phyloP scores from a whole-genome alignment of 1,140 invertebrate genomes.

The Conus ventricosus region DNA sequence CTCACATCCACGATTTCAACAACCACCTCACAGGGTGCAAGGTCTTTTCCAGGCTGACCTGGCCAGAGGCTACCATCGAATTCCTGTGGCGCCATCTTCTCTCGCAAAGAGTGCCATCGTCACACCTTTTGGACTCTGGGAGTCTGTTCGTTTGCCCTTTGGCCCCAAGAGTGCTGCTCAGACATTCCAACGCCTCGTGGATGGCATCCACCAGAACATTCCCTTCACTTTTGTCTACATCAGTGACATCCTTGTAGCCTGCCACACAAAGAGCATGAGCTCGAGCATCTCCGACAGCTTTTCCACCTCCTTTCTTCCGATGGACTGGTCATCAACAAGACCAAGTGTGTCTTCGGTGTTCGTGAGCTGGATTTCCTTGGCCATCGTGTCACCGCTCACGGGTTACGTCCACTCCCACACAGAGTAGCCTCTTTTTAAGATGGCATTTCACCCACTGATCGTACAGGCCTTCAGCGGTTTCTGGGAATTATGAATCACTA shows the following conservation, averaged over 20 bases:
- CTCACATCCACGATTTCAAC: background rate
- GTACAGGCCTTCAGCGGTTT: conserved; percentile 39
- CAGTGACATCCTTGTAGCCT: no score
- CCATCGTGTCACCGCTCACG: conserved; percentile 14
- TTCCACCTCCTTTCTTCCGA: no score
- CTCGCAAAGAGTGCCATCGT: background rate
- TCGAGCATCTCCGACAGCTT: no score
- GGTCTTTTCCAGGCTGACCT: background rate
- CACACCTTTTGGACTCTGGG: background rate
- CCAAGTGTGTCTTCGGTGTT: conserved; percentile 16
- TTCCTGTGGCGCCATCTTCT: background rate
- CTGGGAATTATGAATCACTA: conserved; percentile 72
- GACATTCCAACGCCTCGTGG: conserved; percentile 19
- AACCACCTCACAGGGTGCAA: background rate
- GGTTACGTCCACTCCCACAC: background rate
- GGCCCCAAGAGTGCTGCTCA: conserved; percentile 6
- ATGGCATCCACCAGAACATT: no score
- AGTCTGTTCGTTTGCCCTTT: background rate
- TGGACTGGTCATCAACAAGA: conserved; percentile 9
- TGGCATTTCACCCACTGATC: background rate
- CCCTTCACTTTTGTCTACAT: no score
- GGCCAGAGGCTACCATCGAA: background rate
- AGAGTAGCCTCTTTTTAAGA: background rate
- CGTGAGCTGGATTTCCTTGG: conserved; percentile 5
- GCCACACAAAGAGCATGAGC: no score